Conservation (phyloP, 2,797 vertebrate genomes). For the Intellagama lesueurii region DNA sequence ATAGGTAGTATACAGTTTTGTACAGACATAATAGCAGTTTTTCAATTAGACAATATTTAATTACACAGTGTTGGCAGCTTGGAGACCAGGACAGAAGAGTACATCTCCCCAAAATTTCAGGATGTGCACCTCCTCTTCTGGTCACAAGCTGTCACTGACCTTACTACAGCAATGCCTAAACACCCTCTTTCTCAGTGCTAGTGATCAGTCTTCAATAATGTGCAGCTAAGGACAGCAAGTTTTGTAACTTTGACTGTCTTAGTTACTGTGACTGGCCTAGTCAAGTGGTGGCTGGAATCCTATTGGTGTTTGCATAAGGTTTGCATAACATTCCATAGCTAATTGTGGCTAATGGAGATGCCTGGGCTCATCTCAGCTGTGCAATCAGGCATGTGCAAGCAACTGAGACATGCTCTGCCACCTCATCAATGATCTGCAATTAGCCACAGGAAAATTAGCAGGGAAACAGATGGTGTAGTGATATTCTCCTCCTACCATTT, state of each 20-base stretch:
- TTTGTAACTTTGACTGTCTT: not conserved
- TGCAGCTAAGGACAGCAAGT: not conserved
- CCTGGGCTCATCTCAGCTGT: too few species aligned
- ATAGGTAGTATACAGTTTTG: not conserved
- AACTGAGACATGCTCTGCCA: too few species aligned
- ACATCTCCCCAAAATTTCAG: too few species aligned
- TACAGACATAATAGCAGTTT: not conserved
- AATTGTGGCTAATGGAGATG: too few species aligned
- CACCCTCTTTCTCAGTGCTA: not conserved
- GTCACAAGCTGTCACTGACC: too few species aligned
- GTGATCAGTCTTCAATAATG: not conserved
- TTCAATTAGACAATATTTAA: not conserved
- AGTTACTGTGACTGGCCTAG: not conserved
- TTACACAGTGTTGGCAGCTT: not conserved
- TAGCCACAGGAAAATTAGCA: too few species aligned
- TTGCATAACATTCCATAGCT: too few species aligned
- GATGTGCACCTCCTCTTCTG: too few species aligned
- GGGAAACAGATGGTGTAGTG: not conserved
- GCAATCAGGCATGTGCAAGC: too few species aligned
- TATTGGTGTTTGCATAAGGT: too few species aligned
- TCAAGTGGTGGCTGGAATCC: not conserved
- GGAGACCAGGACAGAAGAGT: too few species aligned
- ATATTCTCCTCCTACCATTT: not conserved
- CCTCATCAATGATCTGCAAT: too few species aligned
- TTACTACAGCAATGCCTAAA: not conserved